These are phyloP conservation scores for Cottus gobio DNA, from an alignment of 2,113 vertebrate species.

Conservation along the genomic window DNA sequence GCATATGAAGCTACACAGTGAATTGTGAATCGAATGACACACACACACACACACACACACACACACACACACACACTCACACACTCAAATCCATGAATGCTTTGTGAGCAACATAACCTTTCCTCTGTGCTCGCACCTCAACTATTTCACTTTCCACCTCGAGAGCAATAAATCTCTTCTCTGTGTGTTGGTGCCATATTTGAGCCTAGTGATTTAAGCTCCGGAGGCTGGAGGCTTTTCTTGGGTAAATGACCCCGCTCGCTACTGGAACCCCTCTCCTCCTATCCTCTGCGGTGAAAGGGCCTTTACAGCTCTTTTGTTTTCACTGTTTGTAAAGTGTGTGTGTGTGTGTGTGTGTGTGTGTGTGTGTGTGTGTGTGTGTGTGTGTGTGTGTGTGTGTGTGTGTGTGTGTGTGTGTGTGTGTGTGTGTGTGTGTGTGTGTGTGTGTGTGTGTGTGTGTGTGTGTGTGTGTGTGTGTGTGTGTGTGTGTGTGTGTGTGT, in stretches of 20 bases:
- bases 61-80: slow-evolving; percentile 6
- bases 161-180: slow-evolving; percentile 70
- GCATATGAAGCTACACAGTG: slow-evolving; percentile 15
- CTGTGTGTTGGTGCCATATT: slow-evolving; percentile 48
- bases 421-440: no score
- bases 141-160: slow-evolving; percentile 66
- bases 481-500: no score
- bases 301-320: slow-evolving; percentile 62
- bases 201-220: slow-evolving; percentile 63
- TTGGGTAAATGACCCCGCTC: slow-evolving; percentile 60
- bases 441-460: no score
- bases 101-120: slow-evolving; percentile 48
- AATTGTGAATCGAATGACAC: not conserved
- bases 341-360: no score
- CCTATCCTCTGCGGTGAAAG: slow-evolving; percentile 52
- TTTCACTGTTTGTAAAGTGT: slow-evolving; percentile 55
- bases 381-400: no score
- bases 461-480: no score
- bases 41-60: not conserved
- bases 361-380: no score
- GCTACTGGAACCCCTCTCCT: slow-evolving; percentile 34
- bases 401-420: not conserved
- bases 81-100: slow-evolving; percentile 29
- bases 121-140: slow-evolving; percentile 47
- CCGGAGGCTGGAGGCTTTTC: slow-evolving; percentile 58